Conservation (phyloP, 2,113 vertebrate species). For the Ceratotherium simum region DNA sequence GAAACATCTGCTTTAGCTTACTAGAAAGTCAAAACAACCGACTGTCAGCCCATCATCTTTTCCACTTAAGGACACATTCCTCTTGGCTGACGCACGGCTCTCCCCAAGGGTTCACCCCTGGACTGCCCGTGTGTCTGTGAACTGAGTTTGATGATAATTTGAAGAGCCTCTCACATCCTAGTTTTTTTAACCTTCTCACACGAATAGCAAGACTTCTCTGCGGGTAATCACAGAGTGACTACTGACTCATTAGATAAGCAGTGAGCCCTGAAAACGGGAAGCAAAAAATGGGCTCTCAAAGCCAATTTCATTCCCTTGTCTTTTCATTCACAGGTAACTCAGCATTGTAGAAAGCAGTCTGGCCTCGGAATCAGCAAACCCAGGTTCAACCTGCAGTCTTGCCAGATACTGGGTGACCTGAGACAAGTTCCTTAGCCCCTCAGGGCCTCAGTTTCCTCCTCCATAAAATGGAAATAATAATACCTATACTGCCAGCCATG, state of each 20-base stretch:
- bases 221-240: slow-evolving; percentile 50
- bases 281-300: background rate
- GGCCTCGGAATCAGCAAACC: accelerated
- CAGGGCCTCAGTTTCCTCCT: background rate
- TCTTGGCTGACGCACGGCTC: slow-evolving; percentile 63
- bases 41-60: slow-evolving; percentile 72
- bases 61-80: slow-evolving; percentile 78
- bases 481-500: background rate
- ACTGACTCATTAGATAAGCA: slow-evolving; percentile 64
- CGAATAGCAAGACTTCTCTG: slow-evolving; percentile 45
- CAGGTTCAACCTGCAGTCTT: background rate
- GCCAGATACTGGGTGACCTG: background rate
- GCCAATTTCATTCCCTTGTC: background rate
- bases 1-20: slow-evolving; percentile 82
- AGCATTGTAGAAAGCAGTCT: background rate
- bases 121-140: slow-evolving; percentile 62
- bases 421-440: background rate
- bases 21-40: slow-evolving; percentile 78
- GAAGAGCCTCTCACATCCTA: slow-evolving; percentile 66
- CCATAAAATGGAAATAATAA: background rate
- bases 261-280: slow-evolving; percentile 7
- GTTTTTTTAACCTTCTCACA: slow-evolving; percentile 73
- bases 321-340: background rate
- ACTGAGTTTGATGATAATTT: slow-evolving; percentile 70
- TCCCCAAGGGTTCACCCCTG: slow-evolving; percentile 47